These are phyloP conservation scores for Danaus melanippus DNA, from an alignment of 1,140 invertebrate genomes.

Conservation along the genomic window DNA sequence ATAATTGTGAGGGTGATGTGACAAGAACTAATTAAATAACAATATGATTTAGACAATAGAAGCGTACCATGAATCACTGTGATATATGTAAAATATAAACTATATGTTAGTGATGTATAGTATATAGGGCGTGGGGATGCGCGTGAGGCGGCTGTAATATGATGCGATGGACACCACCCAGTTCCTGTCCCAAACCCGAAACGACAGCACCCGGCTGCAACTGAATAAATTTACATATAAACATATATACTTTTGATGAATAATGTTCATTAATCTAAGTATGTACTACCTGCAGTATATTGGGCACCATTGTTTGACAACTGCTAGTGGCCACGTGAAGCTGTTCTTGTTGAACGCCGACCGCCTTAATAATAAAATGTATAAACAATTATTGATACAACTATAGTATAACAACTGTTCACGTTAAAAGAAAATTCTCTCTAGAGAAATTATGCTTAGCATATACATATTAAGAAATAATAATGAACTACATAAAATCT, in stretches of 20 bases:
- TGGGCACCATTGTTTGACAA: conserved; percentile 66
- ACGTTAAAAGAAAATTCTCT: not conserved
- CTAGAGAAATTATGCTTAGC: no score
- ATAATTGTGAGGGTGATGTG: no score
- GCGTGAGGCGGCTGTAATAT: conserved; percentile 49
- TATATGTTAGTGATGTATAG: conserved; percentile 42
- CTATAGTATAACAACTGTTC: not conserved
- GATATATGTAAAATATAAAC: not conserved
- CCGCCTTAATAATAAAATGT: conserved; percentile 33
- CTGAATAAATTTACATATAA: conserved; percentile 24
- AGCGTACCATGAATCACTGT: not conserved
- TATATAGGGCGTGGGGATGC: conserved; percentile 42
- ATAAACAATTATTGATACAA: no score
- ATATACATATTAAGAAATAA: no score
- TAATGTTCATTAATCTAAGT: no score
- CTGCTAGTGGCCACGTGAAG: conserved; percentile 60
- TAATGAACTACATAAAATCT: no score
- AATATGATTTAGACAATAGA: no score
- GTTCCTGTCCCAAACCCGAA: conserved; percentile 40
- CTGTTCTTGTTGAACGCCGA: conserved; percentile 67
- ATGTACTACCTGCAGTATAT: conserved; percentile 57
- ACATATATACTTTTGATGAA: no score
- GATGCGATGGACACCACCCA: conserved; percentile 56
- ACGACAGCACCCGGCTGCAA: conserved; percentile 54
- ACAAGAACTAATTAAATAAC: no score